Evolutionary conservation across 2,113 vertebrate species (phyloP).

Genomic region (Cynoglossus semilaevis): DNA sequence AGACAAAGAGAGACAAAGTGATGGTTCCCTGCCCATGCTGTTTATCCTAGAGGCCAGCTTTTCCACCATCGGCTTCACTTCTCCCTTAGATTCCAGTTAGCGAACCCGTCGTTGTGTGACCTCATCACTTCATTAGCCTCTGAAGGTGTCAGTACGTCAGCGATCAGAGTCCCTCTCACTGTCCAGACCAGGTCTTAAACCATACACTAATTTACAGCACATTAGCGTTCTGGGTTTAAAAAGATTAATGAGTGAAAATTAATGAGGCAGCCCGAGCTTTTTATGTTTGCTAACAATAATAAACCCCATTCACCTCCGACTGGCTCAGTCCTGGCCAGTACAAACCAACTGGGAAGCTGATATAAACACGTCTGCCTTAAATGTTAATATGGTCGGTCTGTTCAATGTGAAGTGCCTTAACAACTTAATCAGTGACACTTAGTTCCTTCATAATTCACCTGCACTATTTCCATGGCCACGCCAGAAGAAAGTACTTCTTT

Average conservation of each 20-base stretch:
- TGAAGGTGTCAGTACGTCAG: constrained; percentile 32
- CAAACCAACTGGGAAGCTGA: constrained; percentile 11
- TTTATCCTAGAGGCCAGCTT: constrained; percentile 54
- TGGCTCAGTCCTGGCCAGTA: not conserved
- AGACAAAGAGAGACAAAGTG: constrained; percentile 49
- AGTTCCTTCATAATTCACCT: constrained; percentile 11
- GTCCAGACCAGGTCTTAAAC: constrained; percentile 1
- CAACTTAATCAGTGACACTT: constrained; percentile 26
- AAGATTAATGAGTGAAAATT: constrained; percentile 31
- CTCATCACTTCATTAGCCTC: constrained; percentile 48
- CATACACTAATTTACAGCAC: constrained; percentile 11
- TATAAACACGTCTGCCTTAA: constrained; percentile 22
- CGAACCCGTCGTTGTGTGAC: constrained; percentile 26
- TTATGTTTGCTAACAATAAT: constrained; percentile 44
- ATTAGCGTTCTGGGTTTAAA: constrained; percentile 15
- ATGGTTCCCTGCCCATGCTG: constrained; percentile 65
- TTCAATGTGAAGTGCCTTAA: constrained; percentile 11
- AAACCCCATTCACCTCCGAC: constrained; percentile 31
- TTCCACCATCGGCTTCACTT: constrained; percentile 25
- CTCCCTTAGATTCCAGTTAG: constrained; percentile 57
- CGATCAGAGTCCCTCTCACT: constrained; percentile 33
- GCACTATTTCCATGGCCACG: not conserved
- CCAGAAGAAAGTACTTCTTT: not conserved
- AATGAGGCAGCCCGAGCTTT: constrained; percentile 38
- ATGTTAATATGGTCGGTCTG: constrained; percentile 21